Evolutionary conservation across 2,113 vertebrate genomes (phyloP).

Genomic region (Acrocephalus kingi): DNA sequence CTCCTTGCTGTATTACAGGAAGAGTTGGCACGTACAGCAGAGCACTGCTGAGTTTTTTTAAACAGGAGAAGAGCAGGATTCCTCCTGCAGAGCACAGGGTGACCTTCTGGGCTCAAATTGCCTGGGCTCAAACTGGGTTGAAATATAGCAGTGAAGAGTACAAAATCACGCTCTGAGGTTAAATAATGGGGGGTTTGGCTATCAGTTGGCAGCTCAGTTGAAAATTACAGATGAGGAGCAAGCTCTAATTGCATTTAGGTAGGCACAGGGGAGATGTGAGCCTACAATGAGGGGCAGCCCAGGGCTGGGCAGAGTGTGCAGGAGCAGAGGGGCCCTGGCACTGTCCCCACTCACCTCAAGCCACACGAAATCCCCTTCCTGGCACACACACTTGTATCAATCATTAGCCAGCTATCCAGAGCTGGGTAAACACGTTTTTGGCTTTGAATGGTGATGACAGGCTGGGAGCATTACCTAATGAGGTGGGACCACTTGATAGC

Average conservation of each 20-base stretch:
- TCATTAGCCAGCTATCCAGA: constrained; percentile 52
- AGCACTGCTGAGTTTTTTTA: not conserved
- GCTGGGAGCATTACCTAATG: not conserved
- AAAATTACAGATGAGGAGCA: not conserved
- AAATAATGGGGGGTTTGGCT: not conserved
- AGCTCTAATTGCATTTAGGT: not conserved
- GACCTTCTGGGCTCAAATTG: constrained; percentile 34
- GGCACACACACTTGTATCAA: not conserved
- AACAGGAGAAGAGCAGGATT: not conserved
- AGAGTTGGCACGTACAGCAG: not conserved
- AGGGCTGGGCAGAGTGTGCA: rapidly evolving
- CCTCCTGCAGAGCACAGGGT: not conserved
- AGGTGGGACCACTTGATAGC: not conserved
- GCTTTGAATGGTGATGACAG: constrained; percentile 18
- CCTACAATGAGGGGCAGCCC: not conserved
- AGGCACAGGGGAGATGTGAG: not conserved
- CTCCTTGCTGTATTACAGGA: not conserved
- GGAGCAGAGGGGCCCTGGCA: not conserved
- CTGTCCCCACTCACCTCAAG: rapidly evolving
- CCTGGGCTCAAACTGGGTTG: not conserved
- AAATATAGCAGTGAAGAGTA: not conserved
- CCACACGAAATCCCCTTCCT: not conserved
- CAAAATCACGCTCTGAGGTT: not conserved
- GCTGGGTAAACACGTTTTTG: constrained; percentile 45
- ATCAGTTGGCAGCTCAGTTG: not conserved